Conservation (phyloP, 2,797 vertebrate species). For the Galago senegalensis region DNA sequence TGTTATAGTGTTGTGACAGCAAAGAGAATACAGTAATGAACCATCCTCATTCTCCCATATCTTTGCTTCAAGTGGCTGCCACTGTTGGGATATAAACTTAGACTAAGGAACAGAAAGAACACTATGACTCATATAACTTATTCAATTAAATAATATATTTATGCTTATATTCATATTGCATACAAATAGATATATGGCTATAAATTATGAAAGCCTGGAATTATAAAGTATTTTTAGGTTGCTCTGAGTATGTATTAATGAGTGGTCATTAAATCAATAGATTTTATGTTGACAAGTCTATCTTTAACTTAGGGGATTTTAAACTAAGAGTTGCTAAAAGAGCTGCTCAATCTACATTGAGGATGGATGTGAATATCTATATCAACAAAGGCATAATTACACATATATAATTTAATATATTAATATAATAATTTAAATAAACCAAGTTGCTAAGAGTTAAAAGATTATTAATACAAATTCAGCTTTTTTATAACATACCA, state of each 20-base stretch:
- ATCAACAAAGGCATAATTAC: slow-evolving; percentile 36
- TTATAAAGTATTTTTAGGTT: slow-evolving; percentile 58
- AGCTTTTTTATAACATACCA: background rate
- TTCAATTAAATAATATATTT: slow-evolving; percentile 14
- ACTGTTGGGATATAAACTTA: slow-evolving; percentile 36
- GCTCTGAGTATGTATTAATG: slow-evolving; percentile 27
- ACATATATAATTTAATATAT: slow-evolving; percentile 64
- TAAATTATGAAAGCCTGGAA: slow-evolving; percentile 28
- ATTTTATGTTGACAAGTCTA: slow-evolving; percentile 10
- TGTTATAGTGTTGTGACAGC: background rate
- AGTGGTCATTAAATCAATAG: slow-evolving; percentile 47
- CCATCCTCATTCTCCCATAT: background rate
- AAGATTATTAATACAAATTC: background rate
- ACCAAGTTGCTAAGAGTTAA: background rate
- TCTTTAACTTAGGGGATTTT: slow-evolving; percentile 53
- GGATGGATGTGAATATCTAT: slow-evolving; percentile 2
- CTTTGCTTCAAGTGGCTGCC: background rate
- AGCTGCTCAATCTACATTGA: slow-evolving; percentile 42
- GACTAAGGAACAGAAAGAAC: slow-evolving; percentile 25
- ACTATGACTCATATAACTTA: slow-evolving; percentile 48
- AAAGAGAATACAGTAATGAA: slow-evolving; percentile 38
- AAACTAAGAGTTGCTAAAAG: slow-evolving; percentile 57
- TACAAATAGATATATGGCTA: slow-evolving; percentile 43
- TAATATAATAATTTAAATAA: slow-evolving; percentile 53
- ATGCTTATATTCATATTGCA: slow-evolving; percentile 48